phyloP scores from a whole-genome alignment of 2,797 vertebrate species.

The Sebastes diploproa region DNA sequence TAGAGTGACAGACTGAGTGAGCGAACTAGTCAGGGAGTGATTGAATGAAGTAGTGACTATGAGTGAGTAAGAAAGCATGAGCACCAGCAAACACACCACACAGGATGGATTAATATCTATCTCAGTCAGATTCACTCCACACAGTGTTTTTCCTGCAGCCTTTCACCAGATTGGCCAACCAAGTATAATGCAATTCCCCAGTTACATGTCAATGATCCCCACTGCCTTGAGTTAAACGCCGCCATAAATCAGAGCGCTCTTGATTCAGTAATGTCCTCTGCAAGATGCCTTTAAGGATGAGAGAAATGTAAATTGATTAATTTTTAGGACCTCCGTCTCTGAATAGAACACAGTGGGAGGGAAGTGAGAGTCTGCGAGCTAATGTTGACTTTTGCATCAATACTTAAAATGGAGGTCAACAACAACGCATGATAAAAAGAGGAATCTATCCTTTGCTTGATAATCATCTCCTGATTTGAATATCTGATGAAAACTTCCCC shows the following conservation, averaged over 20 bases:
- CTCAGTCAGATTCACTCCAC: slow-evolving; percentile 4
- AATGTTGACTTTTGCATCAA: neutral
- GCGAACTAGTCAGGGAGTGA: neutral
- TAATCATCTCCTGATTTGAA: slow-evolving; percentile 1
- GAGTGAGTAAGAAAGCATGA: neutral
- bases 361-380: neutral
- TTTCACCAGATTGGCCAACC: slow-evolving; percentile 50
- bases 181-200: slow-evolving; percentile 44
- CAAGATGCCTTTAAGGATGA: slow-evolving; percentile 32
- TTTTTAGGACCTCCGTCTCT: neutral
- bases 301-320: slow-evolving; percentile 40
- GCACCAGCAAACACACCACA: neutral
- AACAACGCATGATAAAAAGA: neutral
- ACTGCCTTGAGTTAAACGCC: slow-evolving; percentile 46
- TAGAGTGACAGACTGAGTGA: neutral
- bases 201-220: slow-evolving; percentile 44
- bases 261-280: slow-evolving; percentile 23
- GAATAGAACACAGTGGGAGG: slow-evolving; percentile 1
- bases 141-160: slow-evolving; percentile 17
- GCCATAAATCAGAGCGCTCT: slow-evolving; percentile 48
- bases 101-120: slow-evolving; percentile 27
- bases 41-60: neutral
- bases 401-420: slow-evolving; percentile 11
- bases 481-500: neutral
- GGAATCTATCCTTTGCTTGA: neutral